phyloP scores from a whole-genome alignment of 2,888 invertebrate genomes.

The Trilocha varians region DNA sequence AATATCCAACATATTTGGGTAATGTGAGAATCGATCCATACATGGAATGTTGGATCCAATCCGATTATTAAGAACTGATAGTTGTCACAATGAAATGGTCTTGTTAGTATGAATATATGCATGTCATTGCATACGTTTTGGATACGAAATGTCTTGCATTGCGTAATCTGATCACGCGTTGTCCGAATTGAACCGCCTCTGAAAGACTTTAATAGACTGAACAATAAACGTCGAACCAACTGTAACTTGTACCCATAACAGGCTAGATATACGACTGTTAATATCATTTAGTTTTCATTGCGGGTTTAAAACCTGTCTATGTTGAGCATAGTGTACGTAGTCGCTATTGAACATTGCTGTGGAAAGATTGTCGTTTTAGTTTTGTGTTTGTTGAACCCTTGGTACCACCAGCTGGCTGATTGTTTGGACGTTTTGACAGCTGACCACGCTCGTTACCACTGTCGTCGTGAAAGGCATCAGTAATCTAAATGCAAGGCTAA shows the following conservation, averaged over 20 bases:
- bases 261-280: slow-evolving; percentile 16
- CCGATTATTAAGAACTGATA: slow-evolving; percentile 5
- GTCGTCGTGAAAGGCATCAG: slow-evolving; percentile 68
- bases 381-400: slow-evolving; percentile 11
- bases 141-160: slow-evolving; percentile 39
- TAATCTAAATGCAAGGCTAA: slow-evolving; percentile 70
- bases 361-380: background rate
- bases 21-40: slow-evolving; percentile 3
- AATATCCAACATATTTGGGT: background rate
- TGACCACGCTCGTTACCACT: slow-evolving; percentile 70
- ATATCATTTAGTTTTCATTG: slow-evolving; percentile 19
- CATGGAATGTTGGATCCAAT: background rate
- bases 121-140: slow-evolving; percentile 35
- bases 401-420: slow-evolving; percentile 43
- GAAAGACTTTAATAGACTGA: slow-evolving; percentile 66
- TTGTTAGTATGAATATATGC: slow-evolving; percentile 36
- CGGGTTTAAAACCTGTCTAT: slow-evolving; percentile 2
- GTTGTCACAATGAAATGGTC: slow-evolving; percentile 24
- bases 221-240: slow-evolving; percentile 50
- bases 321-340: background rate
- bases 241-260: slow-evolving; percentile 15
- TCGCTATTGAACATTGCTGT: background rate
- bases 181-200: slow-evolving; percentile 56
- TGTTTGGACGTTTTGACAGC: slow-evolving; percentile 72
- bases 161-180: slow-evolving; percentile 56